phyloP scores from a whole-genome alignment of 2,113 vertebrate genomes.

The Hymenochirus boettgeri region DNA sequence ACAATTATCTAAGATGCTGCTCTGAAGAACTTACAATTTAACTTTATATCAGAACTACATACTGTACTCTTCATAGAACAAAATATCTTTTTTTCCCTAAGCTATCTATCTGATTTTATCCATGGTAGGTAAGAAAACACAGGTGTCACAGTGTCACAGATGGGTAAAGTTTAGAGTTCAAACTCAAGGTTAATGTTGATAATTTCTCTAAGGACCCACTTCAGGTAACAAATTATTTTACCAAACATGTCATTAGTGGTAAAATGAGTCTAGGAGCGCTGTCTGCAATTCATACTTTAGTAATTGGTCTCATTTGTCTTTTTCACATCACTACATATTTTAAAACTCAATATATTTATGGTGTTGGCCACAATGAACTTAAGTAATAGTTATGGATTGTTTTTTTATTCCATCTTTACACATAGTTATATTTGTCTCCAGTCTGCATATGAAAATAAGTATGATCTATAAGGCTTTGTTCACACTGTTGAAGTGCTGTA shows the following conservation, averaged over 20 bases:
- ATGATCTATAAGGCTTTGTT: no score
- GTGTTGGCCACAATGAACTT: background rate
- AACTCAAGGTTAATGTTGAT: slow-evolving; percentile 11
- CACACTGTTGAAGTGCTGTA: no score
- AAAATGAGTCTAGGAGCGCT: slow-evolving; percentile 2
- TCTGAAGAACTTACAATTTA: slow-evolving; percentile 24
- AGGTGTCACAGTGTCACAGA: slow-evolving; percentile 1
- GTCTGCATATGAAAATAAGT: no score
- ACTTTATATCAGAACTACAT: slow-evolving; percentile 11
- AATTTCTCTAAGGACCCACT: slow-evolving; percentile 39
- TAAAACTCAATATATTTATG: slow-evolving; percentile 1
- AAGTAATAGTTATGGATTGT: no score
- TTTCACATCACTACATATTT: background rate
- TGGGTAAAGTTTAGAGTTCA: slow-evolving; percentile 5
- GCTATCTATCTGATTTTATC: slow-evolving; percentile 27
- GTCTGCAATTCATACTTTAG: slow-evolving; percentile 21
- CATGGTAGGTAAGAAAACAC: slow-evolving; percentile 22
- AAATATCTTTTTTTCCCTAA: slow-evolving; percentile 9
- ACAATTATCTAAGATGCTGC: no score
- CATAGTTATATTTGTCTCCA: no score
- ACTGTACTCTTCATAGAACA: slow-evolving; percentile 8
- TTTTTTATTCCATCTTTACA: no score
- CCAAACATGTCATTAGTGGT: background rate
- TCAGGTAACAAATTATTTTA: background rate
- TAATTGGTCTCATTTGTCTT: slow-evolving; percentile 38